These are phyloP conservation scores for Sycophila texana DNA, from an alignment of 2,888 invertebrate genomes.

Conservation along the genomic window DNA sequence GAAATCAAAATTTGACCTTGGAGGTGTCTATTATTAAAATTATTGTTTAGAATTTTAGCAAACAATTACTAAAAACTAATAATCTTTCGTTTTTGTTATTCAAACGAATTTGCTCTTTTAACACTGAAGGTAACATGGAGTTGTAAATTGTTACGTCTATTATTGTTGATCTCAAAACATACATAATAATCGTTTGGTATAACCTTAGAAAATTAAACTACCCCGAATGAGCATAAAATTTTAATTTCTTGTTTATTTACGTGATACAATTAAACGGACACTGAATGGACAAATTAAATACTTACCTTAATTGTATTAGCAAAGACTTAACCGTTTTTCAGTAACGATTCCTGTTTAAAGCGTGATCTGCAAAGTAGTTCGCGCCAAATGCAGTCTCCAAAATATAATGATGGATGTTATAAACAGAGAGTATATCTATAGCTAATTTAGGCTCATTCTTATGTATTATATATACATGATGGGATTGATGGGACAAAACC, in stretches of 20 bases:
- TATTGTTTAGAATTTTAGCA: conserved; percentile 52
- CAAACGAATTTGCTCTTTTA: background rate
- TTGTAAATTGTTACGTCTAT: background rate
- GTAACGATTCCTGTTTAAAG: conserved; percentile 40
- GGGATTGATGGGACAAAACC: too few species aligned
- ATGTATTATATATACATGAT: too few species aligned
- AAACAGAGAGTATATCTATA: too few species aligned
- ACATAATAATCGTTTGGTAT: conserved; percentile 9
- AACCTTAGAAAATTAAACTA: conserved; percentile 23
- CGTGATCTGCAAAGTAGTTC: conserved; percentile 48
- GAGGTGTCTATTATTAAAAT: conserved; percentile 21
- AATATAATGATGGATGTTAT: conserved; percentile 39
- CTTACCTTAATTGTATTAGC: conserved; percentile 34
- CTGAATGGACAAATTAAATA: background rate
- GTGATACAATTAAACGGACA: background rate
- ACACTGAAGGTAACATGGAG: background rate
- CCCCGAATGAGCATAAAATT: background rate
- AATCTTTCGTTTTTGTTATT: background rate
- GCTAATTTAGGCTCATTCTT: too few species aligned
- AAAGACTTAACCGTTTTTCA: conserved; percentile 39
- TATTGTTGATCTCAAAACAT: background rate
- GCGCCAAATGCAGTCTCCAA: conserved; percentile 50
- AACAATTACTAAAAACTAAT: background rate
- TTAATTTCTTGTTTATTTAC: background rate
- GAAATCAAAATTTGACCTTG: conserved; percentile 52